Evolutionary conservation across 2,888 invertebrate genomes (phyloP).

Genomic region (Acanthosepion esculentum): DNA sequence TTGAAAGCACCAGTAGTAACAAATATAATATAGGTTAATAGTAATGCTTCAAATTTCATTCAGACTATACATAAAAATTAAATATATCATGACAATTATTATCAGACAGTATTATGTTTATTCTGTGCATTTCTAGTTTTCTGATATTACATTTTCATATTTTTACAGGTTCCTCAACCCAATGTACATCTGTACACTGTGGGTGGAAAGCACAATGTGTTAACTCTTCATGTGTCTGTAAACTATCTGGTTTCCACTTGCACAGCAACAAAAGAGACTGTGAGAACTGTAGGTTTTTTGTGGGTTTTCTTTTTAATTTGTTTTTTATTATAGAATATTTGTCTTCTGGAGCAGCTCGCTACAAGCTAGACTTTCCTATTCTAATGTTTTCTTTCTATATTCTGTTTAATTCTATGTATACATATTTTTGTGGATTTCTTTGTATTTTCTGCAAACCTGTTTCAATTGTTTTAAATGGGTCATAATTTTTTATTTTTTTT

Average conservation of each 20-base stretch:
- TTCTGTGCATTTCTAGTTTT: neutral
- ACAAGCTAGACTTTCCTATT: neutral
- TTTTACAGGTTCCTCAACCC: neutral
- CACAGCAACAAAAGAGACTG: conserved; percentile 44
- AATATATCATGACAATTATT: neutral
- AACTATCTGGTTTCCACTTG: neutral
- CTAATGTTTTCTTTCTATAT: neutral
- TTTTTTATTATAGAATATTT: neutral
- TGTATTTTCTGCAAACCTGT: neutral
- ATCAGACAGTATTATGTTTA: neutral
- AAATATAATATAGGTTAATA: too few relatives aligned
- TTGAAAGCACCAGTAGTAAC: too few relatives aligned
- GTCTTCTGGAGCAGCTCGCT: neutral
- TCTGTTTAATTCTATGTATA: neutral
- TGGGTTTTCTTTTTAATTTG: neutral
- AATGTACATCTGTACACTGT: neutral
- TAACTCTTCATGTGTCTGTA: conserved; percentile 16
- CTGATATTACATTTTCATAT: neutral
- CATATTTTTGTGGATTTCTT: neutral
- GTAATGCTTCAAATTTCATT: too few relatives aligned
- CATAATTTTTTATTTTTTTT: too few relatives aligned
- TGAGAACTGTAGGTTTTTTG: neutral
- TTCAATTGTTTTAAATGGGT: too few relatives aligned
- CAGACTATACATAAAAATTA: too few relatives aligned
- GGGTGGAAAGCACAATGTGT: conserved; percentile 35